Evolutionary conservation across 2,888 invertebrate genomes (phyloP).

Genomic region (Julus scandinavius): DNA sequence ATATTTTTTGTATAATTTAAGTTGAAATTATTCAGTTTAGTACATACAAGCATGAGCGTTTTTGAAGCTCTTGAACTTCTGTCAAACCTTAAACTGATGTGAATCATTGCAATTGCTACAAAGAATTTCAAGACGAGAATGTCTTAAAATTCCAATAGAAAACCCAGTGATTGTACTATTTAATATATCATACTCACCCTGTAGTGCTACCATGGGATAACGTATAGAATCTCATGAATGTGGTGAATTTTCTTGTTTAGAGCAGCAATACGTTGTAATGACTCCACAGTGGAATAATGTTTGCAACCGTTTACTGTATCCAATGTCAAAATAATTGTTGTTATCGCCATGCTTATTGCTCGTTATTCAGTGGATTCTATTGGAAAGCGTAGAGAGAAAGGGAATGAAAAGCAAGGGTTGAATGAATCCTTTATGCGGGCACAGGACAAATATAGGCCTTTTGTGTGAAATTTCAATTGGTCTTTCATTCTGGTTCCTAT

Average conservation of each 20-base stretch:
- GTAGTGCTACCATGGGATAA: background rate
- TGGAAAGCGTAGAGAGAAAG: background rate
- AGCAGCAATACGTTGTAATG: background rate
- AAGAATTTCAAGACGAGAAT: background rate
- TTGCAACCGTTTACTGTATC: conserved; percentile 27
- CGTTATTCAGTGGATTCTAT: conserved; percentile 18
- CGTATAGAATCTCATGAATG: background rate
- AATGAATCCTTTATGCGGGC: conserved; percentile 39
- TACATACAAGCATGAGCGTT: background rate
- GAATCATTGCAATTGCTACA: background rate
- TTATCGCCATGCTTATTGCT: conserved; percentile 34
- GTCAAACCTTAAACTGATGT: background rate
- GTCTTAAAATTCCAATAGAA: background rate
- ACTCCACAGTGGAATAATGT: background rate
- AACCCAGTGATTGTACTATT: background rate
- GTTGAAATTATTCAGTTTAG: background rate
- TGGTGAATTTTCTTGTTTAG: background rate
- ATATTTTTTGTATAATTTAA: background rate
- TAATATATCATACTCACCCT: too few relatives aligned
- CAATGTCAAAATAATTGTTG: conserved; percentile 24
- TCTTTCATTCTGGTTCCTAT: conserved; percentile 1
- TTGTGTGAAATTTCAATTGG: background rate
- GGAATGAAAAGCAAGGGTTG: conserved; percentile 26
- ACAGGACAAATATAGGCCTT: background rate
- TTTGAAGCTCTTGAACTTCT: background rate